phyloP scores from a whole-genome alignment of 2,113 vertebrate species.

The Aptenodytes forsteri region DNA sequence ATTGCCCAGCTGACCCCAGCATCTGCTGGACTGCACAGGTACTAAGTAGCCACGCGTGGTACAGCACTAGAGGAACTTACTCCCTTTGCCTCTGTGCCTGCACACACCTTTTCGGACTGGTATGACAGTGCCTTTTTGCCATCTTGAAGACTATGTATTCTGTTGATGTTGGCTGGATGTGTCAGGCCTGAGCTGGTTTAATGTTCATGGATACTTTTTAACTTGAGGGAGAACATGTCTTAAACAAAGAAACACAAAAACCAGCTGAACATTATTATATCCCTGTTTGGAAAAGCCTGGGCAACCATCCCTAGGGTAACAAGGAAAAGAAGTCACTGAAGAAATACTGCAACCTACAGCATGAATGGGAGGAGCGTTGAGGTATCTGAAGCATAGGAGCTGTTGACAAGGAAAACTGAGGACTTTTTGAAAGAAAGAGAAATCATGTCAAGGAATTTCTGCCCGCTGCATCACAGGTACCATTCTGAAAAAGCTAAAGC shows the following conservation, averaged over 20 bases:
- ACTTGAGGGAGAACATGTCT: not conserved
- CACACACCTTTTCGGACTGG: not conserved
- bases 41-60: not conserved
- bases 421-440: not conserved
- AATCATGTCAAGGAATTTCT: not conserved
- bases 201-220: not conserved
- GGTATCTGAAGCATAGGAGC: not conserved
- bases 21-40: not conserved
- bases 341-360: slow-evolving; percentile 4
- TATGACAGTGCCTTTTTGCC: not conserved
- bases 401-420: not conserved
- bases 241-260: slow-evolving; percentile 7
- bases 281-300: slow-evolving; percentile 33
- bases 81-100: not conserved
- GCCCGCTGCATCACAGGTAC: accelerated
- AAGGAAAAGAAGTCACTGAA: slow-evolving; percentile 35
- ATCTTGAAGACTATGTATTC: not conserved
- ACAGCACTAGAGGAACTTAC: not conserved
- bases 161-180: not conserved
- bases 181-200: not conserved
- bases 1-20: not conserved
- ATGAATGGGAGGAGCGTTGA: not conserved
- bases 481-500: not conserved
- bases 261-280: slow-evolving; percentile 37
- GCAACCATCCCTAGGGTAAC: slow-evolving; percentile 45